Evolutionary conservation across 2,797 vertebrate genomes (phyloP), one percentile per base, ranked within the genome.

Genomic region (Esox masquinongy): DNA sequence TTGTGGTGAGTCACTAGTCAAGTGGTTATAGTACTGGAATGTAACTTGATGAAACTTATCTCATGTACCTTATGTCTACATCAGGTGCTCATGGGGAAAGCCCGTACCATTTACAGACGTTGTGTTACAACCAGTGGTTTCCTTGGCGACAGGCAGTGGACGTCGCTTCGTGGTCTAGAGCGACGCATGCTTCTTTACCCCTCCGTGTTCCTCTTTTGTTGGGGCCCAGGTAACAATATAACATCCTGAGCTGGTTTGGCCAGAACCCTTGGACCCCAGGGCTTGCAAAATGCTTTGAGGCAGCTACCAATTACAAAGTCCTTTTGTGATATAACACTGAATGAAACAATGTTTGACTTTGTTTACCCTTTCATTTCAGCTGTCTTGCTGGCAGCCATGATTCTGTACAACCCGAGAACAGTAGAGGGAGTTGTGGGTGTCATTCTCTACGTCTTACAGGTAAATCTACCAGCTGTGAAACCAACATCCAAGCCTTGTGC

Each of bases 171-270:
- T 9, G 78, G 90, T 72, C 83, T 95, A 75, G 94, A 96, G 76
- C 89, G 93, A 16, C 88, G 93, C 5, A 93, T 96, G 83, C 50
- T 96, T 14, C 94, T 97, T 51, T 97, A 96, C 86, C 95, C 96
- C 0, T 3, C 92, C 0, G 83, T 92, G 1, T 97, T 97, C 82
- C 80, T 96, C 78, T 92, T 95, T 86, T 98, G 96, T 87, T 96
- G 96, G 95, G 92, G 93, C 29, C 96, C 97, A 94, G 96, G 97
- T 98, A 78, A 24, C 24, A 68, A 8, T 68, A 24, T 24, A 61
- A 39, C 36, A 39, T 39, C 7, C 36, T 39, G 36, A 39, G 36
- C 36, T 4, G n/a, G 56, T 61, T 61, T 24, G 12, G n/a, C 22
- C 56, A 61, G 56, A 61, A 24, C 11, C 56, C 11, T 61, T 3